Base-by-base conservation (phyloP, 2,888 invertebrate species). In the Boloria selene region DNA sequence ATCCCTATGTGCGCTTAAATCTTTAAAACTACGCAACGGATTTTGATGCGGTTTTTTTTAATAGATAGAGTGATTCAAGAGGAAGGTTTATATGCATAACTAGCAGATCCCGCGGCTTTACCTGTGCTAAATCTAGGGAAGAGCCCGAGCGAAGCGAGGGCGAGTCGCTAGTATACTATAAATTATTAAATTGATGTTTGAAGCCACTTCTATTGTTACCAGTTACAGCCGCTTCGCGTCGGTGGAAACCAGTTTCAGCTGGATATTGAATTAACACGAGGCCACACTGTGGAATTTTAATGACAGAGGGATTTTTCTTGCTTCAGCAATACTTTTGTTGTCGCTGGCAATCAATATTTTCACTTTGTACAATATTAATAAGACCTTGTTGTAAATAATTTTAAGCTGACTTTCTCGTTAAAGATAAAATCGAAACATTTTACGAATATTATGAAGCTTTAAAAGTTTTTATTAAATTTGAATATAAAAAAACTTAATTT, bases 191-290 rank as follows among this genome's bases (percentile, higher is more conserved):
- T 47, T 16, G 26, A n/a, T 7, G 16, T 13, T 16, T 10, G 47
- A 58, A 49, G 49, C 49, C 58, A 31, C 58, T 26, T 76, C 75
- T 70, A 64, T 71, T 73, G 67, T 71, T 71, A 73, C 73, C 70
- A 67, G 73, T 72, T 74, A 72, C 73, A 70, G 73, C 61, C 52
- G 52, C 44, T 51, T 42, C 56, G 51, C 64, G 68, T 69, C 68
- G 68, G 64, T 61, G 59, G 61, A 61, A 64, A 68, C 70, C 73
- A 70, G 73, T 70, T 73, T 68, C 61, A 70, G 72, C 73, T 69
- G 64, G 64, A 65, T 73, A 73, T 73, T 73, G 70, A 72, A 73
- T 70, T 71, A 71, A 70, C 70, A 70, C 68, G 60, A 61, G 61
- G 51, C 69, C 65, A 64, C 66, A 55, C 61, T 49, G 59, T 61